These are phyloP conservation scores for Lacerta bilineata DNA, from an alignment of 2,797 vertebrate species.

Conservation along the genomic window DNA sequence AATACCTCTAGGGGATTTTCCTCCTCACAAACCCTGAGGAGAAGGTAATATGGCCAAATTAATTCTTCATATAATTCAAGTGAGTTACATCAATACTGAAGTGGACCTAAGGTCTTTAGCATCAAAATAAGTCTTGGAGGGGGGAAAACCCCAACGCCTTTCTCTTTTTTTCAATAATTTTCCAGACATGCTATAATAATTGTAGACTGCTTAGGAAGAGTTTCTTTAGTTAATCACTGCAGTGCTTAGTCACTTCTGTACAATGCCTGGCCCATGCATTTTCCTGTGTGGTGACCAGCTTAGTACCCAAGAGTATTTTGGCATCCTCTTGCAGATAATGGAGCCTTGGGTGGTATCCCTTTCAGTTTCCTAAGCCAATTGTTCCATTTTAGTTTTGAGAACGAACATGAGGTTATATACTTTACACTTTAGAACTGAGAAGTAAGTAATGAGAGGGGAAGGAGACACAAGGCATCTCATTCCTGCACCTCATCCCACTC, in stretches of 20 bases:
- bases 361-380: slow-evolving; percentile 48
- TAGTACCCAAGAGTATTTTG: slow-evolving; percentile 9
- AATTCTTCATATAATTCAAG: slow-evolving; percentile 27
- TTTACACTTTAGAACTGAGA: slow-evolving; percentile 48
- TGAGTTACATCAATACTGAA: slow-evolving; percentile 22
- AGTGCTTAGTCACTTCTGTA: slow-evolving; percentile 28
- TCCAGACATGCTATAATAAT: slow-evolving; percentile 51
- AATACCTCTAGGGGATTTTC: slow-evolving; percentile 50
- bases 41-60: slow-evolving; percentile 44
- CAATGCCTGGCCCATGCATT: slow-evolving; percentile 8
- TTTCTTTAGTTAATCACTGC: slow-evolving; percentile 10
- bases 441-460: background rate
- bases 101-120: slow-evolving; percentile 44
- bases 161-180: slow-evolving; percentile 42
- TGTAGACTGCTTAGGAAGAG: slow-evolving; percentile 47
- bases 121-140: slow-evolving; percentile 39
- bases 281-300: slow-evolving; percentile 25
- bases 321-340: slow-evolving; percentile 16
- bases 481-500: too few species aligned
- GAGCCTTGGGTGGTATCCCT: slow-evolving; percentile 12
- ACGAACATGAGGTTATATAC: slow-evolving; percentile 28
- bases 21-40: slow-evolving; percentile 48
- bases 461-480: background rate
- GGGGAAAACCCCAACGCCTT: slow-evolving; percentile 48
- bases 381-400: slow-evolving; percentile 32